Evolutionary conservation across 1,140 invertebrate species (phyloP), one percentile per base, ranked within the genome.

Genomic region (Paralvinella palmiformis): DNA sequence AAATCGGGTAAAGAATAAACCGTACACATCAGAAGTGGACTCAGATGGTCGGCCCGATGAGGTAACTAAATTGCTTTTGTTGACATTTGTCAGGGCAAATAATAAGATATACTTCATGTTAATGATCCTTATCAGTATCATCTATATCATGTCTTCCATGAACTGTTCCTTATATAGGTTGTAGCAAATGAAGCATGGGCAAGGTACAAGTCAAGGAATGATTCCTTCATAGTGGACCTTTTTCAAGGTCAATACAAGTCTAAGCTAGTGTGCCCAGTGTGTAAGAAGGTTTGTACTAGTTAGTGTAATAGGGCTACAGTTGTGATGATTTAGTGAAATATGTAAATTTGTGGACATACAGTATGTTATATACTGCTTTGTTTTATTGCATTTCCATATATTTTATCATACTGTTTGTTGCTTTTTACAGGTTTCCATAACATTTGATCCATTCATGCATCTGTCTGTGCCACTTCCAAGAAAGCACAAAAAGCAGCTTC

Each of bases 181-280:
- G 80, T 85, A 0, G 85, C 86, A 1, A 71, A 75, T 52, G 84
- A 86, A 72, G 80, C 84, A 0, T 87, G 86, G 86, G 74, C 79
- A 4, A 80, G 82, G 44, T 86, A 87, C 73, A 82, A 81, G 65
- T 83, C 81, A 61, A 73, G 86, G 24, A 87, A 88, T 69, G 85
- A 87, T 71, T 86, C 84, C 3, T 82, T 87, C 15, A 85, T 88
- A 62, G 85, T 87, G 3, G 87, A 88, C 67, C 75, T 84, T 17
- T 85, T 88, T 63, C 85, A 87, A 70, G 83, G 83, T n/a, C 83
- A 84, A 68, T 82, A 79, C 67, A 83, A 83, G 58, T 83, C 81
- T 4, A 82, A 79, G 63, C 68, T 84, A 2, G 75, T 82, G 0
- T 84, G 83, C 72, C 83, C 83, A 10, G 71, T 71, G 2, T 84